Evolutionary conservation across 30 jellyfish, hydroid and myxozoan species (phyloP), one percentile per base, ranked within the genome.

Genomic region (Aurelia aurita): DNA sequence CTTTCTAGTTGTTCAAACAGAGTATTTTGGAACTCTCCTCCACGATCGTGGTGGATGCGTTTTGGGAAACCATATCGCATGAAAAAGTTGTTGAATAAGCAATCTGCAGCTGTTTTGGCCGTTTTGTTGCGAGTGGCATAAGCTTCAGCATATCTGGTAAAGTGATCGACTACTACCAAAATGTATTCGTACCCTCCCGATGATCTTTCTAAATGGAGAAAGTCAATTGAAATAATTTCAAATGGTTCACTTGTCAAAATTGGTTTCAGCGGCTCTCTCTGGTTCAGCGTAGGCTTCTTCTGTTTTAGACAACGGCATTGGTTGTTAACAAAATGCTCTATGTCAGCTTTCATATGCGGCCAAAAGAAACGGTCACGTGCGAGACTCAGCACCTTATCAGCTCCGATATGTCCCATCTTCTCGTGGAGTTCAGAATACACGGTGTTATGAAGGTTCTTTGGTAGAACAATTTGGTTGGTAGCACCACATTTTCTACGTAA

Each of bases 41-140:
- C 92, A 27, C 69, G 87, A 49, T 82, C 89, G 46, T 69, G 86
- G 22, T 28, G 77, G 11, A 82, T 82, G 23, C 92, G 59, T 27
- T 58, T 28, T 13, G 92, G 69, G 27, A 82, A 55, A 2, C 92
- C 92, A 57, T 60, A 82, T 29, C 86, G 23, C 61, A 82, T 13
- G 11, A 82, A 53, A 54, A 82, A 82, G 27, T 66, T 79, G 47
- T 62, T 62, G 77, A 53, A 82, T 22, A 82, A 28, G 39, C 57
- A 31, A 31, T 79, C 74, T 12, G 77, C 92, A 19, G 92, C 92
- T 26, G 92, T 69, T 19, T 53, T 53, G 27, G 87, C 92, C 5
- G 92, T 59, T 45, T 82, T 82, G 65, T 82, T 69, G 28, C 87
- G 63, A 21, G 92, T 61, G n/a, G n/a, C 63, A 45, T 79, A 79